A percentile compares a stretch with the other conserved stretches of the same genome.
phyloP scores from a whole-genome alignment of 2,888 invertebrate genomes.

The Drymonia ruficornis region DNA sequence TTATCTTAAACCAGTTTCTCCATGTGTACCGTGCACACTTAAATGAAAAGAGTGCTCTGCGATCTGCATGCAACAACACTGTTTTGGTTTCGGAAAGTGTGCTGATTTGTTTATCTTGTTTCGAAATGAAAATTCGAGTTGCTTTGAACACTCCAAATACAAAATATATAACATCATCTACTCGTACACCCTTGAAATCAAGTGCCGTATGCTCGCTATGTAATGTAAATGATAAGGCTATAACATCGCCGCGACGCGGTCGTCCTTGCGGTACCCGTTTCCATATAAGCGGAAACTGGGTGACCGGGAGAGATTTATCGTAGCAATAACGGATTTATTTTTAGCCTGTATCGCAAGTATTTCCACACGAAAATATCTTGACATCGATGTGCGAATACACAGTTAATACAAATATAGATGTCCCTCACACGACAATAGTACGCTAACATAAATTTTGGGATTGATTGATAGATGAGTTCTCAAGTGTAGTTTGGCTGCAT shows the following conservation, averaged over 20 bases:
- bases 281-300: conserved; percentile 67
- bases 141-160: not conserved
- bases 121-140: not conserved
- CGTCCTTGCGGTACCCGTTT: conserved; percentile 58
- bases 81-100: conserved; percentile 14
- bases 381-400: conserved; percentile 37
- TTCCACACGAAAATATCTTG: conserved; percentile 47
- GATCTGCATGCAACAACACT: conserved; percentile 13
- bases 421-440: conserved; percentile 22
- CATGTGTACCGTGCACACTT: not conserved
- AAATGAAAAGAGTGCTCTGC: conserved; percentile 13
- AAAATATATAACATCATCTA: not conserved
- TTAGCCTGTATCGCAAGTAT: conserved; percentile 47
- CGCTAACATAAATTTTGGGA: conserved; percentile 12
- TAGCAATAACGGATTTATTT: conserved; percentile 61
- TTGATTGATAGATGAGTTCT: conserved; percentile 4
- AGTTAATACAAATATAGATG: conserved; percentile 39
- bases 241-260: conserved; percentile 25
- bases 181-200: not conserved
- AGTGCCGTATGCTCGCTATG: conserved; percentile 2
- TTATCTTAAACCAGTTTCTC: conserved; percentile 26
- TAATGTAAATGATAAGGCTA: conserved; percentile 24
- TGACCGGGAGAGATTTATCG: conserved; percentile 66
- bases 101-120: conserved; percentile 20
- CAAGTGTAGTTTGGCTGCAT: not conserved